Evolutionary conservation across 2,888 invertebrate species (phyloP).

Genomic region (Drosophila borealis): DNA sequence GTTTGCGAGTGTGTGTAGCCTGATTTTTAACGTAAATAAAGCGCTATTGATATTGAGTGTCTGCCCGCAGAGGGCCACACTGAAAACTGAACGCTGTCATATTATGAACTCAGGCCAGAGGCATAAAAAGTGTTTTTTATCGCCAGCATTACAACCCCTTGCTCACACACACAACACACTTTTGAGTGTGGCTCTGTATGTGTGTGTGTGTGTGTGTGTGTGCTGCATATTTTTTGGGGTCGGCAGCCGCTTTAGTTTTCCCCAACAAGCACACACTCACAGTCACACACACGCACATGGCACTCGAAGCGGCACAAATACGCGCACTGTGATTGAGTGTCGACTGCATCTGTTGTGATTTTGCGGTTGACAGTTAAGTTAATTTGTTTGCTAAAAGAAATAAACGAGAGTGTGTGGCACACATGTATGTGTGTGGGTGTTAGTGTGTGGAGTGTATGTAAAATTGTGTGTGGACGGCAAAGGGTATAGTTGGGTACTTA

Average conservation of each 20-base stretch:
- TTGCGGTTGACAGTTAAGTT: slow-evolving; percentile 76
- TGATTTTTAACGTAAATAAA: slow-evolving; percentile 66
- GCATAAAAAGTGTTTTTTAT: slow-evolving; percentile 67
- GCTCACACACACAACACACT: slow-evolving; percentile 11
- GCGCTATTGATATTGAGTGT: slow-evolving; percentile 68
- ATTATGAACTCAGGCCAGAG: slow-evolving; percentile 58
- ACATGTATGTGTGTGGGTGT: neutral
- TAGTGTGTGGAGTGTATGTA: slow-evolving; percentile 1
- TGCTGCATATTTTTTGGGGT: slow-evolving; percentile 40
- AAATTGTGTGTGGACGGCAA: neutral
- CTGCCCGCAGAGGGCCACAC: slow-evolving; percentile 5
- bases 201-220: slow-evolving; percentile 3
- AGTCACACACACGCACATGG: slow-evolving; percentile 27
- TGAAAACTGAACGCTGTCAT: slow-evolving; percentile 51
- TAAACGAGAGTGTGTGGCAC: slow-evolving; percentile 11
- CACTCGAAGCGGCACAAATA: slow-evolving; percentile 62
- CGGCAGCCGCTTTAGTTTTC: slow-evolving; percentile 56
- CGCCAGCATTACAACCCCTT: slow-evolving; percentile 56
- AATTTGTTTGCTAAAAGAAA: slow-evolving; percentile 61
- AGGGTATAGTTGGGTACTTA: slow-evolving; percentile 31
- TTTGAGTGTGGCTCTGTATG: neutral
- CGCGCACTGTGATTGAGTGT: slow-evolving; percentile 65
- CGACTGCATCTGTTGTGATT: slow-evolving; percentile 76
- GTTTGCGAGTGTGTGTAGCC: slow-evolving; percentile 19
- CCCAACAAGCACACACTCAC: slow-evolving; percentile 24